These are phyloP conservation scores for Drosophila algonquin DNA, from an alignment of 2,888 invertebrate genomes.

Conservation along the genomic window DNA sequence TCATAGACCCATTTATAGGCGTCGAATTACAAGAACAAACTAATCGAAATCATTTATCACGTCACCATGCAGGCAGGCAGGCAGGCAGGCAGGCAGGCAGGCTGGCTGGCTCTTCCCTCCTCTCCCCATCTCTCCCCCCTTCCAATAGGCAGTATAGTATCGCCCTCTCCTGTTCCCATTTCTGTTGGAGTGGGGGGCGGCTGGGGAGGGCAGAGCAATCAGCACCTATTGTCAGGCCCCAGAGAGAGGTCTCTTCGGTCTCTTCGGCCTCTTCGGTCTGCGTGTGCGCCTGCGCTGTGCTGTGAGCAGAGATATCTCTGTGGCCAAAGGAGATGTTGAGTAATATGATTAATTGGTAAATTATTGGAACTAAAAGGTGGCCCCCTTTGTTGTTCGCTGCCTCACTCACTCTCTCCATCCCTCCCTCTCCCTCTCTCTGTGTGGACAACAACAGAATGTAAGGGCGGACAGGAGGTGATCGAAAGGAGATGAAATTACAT, in stretches of 20 bases:
- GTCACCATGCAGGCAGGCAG: slow-evolving; percentile 56
- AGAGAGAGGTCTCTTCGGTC: slow-evolving; percentile 20
- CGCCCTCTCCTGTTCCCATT: slow-evolving; percentile 59
- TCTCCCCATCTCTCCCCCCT: neutral
- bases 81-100: slow-evolving; percentile 30
- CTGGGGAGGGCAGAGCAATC: slow-evolving; percentile 77
- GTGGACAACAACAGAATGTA: neutral
- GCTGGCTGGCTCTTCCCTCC: neutral
- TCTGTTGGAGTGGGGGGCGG: slow-evolving; percentile 36
- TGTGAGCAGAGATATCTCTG: too few relatives aligned
- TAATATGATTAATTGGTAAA: slow-evolving; percentile 82
- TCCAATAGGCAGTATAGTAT: slow-evolving; percentile 21
- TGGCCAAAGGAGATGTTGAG: slow-evolving; percentile 48
- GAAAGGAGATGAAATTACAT: slow-evolving; percentile 47
- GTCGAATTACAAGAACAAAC: slow-evolving; percentile 84
- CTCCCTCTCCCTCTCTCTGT: too few relatives aligned
- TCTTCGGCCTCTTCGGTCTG: slow-evolving; percentile 30
- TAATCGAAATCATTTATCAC: slow-evolving; percentile 84
- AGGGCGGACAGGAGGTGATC: slow-evolving; percentile 30
- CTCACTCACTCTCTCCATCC: neutral
- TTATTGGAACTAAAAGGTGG: slow-evolving; percentile 79
- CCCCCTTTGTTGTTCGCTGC: slow-evolving; percentile 61
- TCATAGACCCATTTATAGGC: slow-evolving; percentile 84
- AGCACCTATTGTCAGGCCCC: slow-evolving; percentile 81
- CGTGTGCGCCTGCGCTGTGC: slow-evolving; percentile 31